A percentile compares a stretch with the other conserved stretches of the same genome.
phyloP scores from a whole-genome alignment of 2,888 invertebrate genomes.

The Drosophila neotestacea region DNA sequence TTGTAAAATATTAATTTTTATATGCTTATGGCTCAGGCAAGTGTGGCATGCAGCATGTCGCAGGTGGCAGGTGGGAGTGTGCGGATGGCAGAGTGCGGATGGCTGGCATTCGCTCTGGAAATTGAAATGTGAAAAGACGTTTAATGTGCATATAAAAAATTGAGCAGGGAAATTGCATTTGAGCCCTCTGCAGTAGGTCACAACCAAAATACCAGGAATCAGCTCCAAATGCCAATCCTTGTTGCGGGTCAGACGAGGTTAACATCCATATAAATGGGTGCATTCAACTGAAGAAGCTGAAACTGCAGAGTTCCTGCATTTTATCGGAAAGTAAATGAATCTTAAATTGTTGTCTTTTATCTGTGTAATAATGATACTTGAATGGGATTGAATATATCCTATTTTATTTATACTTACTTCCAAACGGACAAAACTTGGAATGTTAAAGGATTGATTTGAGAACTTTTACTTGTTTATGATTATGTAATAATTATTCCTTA shows the following conservation, averaged over 20 bases:
- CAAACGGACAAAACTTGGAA: too few species aligned
- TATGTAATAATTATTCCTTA: too few species aligned
- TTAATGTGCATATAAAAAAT: conserved; percentile 79
- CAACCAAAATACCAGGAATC: conserved; percentile 11
- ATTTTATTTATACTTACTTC: too few species aligned
- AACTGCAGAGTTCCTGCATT: neutral
- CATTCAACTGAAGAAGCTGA: conserved; percentile 63
- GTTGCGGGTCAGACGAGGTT: conserved; percentile 61
- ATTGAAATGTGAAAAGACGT: conserved; percentile 78
- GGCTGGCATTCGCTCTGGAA: conserved; percentile 44
- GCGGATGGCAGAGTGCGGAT: conserved; percentile 9
- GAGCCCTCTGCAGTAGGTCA: conserved; percentile 65
- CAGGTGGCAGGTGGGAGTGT: conserved; percentile 6
- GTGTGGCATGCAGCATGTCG: conserved; percentile 17
- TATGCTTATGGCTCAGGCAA: conserved; percentile 64
- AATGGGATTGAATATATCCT: too few species aligned
- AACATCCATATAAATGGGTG: conserved; percentile 63
- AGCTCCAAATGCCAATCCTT: conserved; percentile 10
- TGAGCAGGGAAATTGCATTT: conserved; percentile 74
- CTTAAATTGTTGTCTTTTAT: neutral
- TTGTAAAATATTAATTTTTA: conserved; percentile 79
- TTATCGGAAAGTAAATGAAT: neutral
- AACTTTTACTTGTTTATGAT: too few species aligned
- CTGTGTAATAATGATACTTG: neutral
- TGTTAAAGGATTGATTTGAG: too few species aligned